Evolutionary conservation across 1,140 invertebrate genomes (phyloP), one percentile per base, ranked within the genome.

Genomic region (Drosophila eugracilis): DNA sequence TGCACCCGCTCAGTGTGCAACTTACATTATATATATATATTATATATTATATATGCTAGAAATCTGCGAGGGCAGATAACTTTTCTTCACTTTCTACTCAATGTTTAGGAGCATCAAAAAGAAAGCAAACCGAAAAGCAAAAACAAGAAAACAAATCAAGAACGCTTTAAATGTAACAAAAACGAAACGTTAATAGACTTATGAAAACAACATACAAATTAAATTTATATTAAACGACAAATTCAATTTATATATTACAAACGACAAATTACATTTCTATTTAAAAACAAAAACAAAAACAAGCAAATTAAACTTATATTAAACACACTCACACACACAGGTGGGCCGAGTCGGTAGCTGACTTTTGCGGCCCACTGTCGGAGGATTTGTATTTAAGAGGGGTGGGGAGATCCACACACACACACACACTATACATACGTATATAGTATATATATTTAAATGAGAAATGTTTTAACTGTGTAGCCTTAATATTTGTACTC

Each of bases 91-190:
- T 80, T 86, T 89, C 48, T 88, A 84, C 71, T 78, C 66, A 78
- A 71, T 79, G 70, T 84, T 84, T 78, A 81, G 79, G 73, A 81
- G 54, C 73, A 69, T 59, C 73, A 74, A 76, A 37, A 59, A 55
- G 32, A 60, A 57, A 69, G 77, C 70, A 57, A 59, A 28, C 14
- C 26, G 17, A 21, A 30, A 49, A 71, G 12, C 7, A 47, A 37
- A 39, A 42, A 65, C 71, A 55, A 50, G 17, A 65, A 60, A 48
- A 71, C 86, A 85, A 71, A 90, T 74, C 63, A 79, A 83, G 69
- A 83, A 83, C 81, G 81, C 81, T 90, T 90, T 90, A 90, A 86
- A 90, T 86, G 78, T 86, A 86, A 90, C 83, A 83, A 88, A 88
- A 88, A 83, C 83, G 84, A 89, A 88, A 88, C 78, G 83, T 88